These are phyloP conservation scores for Oceanites oceanicus DNA, from an alignment of 2,113 vertebrate species.

Conservation along the genomic window DNA sequence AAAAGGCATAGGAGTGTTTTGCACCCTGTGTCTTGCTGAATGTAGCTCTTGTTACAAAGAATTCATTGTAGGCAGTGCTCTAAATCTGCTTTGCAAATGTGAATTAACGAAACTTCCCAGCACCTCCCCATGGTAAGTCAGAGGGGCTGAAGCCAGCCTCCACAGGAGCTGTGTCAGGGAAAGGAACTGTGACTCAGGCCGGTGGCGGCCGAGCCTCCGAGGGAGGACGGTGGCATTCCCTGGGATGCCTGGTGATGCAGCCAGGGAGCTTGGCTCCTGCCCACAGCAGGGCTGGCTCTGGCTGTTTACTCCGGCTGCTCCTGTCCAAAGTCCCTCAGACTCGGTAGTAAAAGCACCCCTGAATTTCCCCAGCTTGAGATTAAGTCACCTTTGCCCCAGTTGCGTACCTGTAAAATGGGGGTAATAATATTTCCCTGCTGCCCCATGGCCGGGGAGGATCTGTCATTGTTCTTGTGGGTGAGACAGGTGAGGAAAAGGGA, in stretches of 20 bases:
- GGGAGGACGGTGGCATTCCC: not conserved
- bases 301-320: not conserved
- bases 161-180: rapidly evolving
- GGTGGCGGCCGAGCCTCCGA: rapidly evolving
- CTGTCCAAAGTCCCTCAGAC: not conserved
- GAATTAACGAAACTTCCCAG: not conserved
- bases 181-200: not conserved
- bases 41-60: not conserved
- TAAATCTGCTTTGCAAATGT: not conserved
- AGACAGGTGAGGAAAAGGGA: not conserved
- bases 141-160: not conserved
- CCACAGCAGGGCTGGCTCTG: not conserved
- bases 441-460: rapidly evolving
- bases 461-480: not conserved
- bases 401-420: not conserved
- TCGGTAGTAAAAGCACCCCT: not conserved
- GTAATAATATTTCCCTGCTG: not conserved
- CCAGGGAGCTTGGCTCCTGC: not conserved
- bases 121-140: not conserved
- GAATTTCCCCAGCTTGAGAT: not conserved
- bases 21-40: not conserved
- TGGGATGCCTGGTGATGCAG: not conserved
- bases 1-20: not conserved
- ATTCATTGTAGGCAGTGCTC: not conserved
- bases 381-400: constrained; percentile 2